Base-by-base conservation (phyloP, 1,140 invertebrate genomes). In the Drosophila lowei region DNA sequence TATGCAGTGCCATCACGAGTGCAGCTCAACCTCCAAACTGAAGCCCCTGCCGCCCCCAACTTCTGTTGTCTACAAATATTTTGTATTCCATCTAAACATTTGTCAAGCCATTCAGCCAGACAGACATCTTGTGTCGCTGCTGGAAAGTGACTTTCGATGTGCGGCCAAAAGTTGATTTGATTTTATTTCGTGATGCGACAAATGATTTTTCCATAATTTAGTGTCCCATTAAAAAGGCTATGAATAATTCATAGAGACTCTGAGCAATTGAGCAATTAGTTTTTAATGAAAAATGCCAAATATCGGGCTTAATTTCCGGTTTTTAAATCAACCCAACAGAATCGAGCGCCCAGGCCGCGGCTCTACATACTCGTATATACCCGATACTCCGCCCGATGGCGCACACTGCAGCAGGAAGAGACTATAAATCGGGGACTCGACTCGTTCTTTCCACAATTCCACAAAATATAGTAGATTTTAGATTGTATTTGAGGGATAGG, bases 21-120 rank as follows among this genome's bases (percentile, higher is more conserved):
- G 64, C 61, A 59, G 21, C 44, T 15, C 34, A 38, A 9, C 28
- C 59, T 56, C 16, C 30, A 3, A 11, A 11, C 30, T 3, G 9
- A 11, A 11, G 9, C 9, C 7, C 30, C 30, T 28, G 3, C 23
- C 0, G 0, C 28, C 28, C 23, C 38, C 42, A 8, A 28, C 21
- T 41, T 6, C 34, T 28, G 3, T 41, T 34, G 16, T 41, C 46
- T 42, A 30, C 55, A 38, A 55, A 63, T 74, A 67, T 74, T 65
- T 64, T 59, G 46, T 55, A 66, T 67, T 75, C 50, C 57, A 74
- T 67, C 71, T 64, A 75, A 75, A 75, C 72, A 75, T 67, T 75
- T 75, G 72, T 74, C 71, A 67, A 67, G 63, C 21, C 62, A 73
- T 53, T 64, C 71, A 55, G 50, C 25, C 56, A 74, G 71, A 23